phyloP scores from a whole-genome alignment of 2,797 vertebrate genomes.

The Fratercula arctica region DNA sequence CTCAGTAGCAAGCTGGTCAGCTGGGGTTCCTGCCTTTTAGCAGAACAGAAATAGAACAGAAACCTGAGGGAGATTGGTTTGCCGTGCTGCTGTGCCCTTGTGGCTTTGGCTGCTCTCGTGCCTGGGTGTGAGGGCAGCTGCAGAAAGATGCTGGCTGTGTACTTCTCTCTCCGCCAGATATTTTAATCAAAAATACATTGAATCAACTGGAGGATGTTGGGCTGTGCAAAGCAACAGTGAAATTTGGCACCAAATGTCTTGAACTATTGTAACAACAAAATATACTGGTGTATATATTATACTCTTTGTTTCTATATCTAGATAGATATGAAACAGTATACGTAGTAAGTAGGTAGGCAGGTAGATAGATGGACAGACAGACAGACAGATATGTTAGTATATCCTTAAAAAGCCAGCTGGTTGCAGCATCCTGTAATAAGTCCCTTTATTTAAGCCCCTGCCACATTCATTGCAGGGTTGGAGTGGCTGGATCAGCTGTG shows the following conservation, averaged over 20 bases:
- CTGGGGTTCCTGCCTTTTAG: background rate
- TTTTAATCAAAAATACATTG: background rate
- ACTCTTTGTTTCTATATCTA: background rate
- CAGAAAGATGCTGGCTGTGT: background rate
- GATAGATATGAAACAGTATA: background rate
- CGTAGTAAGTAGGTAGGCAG: background rate
- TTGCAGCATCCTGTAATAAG: background rate
- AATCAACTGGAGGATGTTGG: background rate
- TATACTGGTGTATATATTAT: background rate
- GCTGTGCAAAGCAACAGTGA: background rate
- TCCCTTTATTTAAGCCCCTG: background rate
- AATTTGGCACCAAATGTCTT: background rate
- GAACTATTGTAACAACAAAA: background rate
- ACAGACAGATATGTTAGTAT: background rate
- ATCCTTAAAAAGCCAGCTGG: background rate
- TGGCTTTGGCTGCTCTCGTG: background rate
- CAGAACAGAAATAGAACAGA: background rate
- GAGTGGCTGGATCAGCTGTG: background rate
- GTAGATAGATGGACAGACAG: background rate
- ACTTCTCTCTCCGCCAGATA: background rate
- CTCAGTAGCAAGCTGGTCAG: background rate
- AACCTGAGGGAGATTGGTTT: background rate
- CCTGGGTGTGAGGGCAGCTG: background rate
- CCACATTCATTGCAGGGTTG: background rate
- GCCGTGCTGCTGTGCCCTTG: background rate